phyloP scores from a whole-genome alignment of 2,113 vertebrate genomes.

The Grantiella picta region DNA sequence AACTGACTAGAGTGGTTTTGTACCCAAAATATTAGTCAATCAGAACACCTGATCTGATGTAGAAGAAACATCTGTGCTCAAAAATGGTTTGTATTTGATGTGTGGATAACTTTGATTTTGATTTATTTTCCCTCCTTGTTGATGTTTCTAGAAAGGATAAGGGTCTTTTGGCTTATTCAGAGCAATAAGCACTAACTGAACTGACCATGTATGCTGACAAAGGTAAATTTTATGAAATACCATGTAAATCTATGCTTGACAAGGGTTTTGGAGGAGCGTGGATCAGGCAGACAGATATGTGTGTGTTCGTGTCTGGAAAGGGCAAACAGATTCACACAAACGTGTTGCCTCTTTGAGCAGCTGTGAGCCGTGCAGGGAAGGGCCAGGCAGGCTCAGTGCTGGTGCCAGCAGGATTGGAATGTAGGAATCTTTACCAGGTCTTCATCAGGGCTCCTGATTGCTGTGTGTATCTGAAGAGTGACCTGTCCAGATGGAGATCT shows the following conservation, averaged over 20 bases:
- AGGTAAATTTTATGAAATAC: neutral
- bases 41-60: neutral
- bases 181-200: neutral
- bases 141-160: neutral
- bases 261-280: neutral
- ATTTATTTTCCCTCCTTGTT: neutral
- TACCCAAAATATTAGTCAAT: neutral
- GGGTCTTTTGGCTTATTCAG: neutral
- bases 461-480: neutral
- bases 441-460: neutral
- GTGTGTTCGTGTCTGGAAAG: neutral
- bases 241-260: neutral
- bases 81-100: neutral
- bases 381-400: neutral
- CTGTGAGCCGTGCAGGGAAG: rapidly evolving
- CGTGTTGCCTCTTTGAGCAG: neutral
- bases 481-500: neutral
- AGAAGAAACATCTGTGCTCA: neutral
- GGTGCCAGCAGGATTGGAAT: neutral
- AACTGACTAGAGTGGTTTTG: neutral
- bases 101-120: neutral
- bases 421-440: neutral
- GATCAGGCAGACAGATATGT: neutral
- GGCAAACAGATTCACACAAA: neutral
- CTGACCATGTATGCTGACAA: neutral